Evolutionary conservation across 2,113 vertebrate genomes (phyloP).

Genomic region (Bos javanicus): DNA sequence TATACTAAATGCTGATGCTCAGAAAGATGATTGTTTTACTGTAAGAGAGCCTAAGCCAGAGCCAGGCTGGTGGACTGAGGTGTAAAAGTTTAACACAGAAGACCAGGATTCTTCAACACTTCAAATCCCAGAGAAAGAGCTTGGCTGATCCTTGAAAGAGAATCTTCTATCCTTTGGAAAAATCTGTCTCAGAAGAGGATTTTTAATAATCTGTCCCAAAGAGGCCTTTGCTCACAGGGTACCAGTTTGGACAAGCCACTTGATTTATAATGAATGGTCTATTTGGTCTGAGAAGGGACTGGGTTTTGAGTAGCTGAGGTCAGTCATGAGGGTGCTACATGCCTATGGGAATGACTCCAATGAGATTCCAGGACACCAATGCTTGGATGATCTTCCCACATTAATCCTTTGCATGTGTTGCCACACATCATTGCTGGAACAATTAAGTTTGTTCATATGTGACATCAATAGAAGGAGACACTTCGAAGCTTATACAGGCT

Average conservation of each 20-base stretch:
- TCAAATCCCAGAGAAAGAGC: background rate
- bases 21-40: background rate
- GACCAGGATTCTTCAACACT: fast-evolving
- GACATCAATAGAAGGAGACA: background rate
- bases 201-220: background rate
- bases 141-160: background rate
- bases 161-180: background rate
- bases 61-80: background rate
- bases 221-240: background rate
- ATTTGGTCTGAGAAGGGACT: background rate
- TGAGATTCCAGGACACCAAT: background rate
- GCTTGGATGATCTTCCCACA: background rate
- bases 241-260: background rate
- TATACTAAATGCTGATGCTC: background rate
- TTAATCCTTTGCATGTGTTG: background rate
- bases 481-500: background rate
- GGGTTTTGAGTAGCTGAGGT: background rate
- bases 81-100: background rate
- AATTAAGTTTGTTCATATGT: background rate
- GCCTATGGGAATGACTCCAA: background rate
- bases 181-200: background rate
- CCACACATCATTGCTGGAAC: background rate
- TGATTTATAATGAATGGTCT: background rate
- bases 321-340: background rate
- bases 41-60: background rate